Percentiles rank a stretch among this genome's conserved stretches.
Conservation (phyloP, 2,797 vertebrate genomes). For the Acomys russatus region DNA sequence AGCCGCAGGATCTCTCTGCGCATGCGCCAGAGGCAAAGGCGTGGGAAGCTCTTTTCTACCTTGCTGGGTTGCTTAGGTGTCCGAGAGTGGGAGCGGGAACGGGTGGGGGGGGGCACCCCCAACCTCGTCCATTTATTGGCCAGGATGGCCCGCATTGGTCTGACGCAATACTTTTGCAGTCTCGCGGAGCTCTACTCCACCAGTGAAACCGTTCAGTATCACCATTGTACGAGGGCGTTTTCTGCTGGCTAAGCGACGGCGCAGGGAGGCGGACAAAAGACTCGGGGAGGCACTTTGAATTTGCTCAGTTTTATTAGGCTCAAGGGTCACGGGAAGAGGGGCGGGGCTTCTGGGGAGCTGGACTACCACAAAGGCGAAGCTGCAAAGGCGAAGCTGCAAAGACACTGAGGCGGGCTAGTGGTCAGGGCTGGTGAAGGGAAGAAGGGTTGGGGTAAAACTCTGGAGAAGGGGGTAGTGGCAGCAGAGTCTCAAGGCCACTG, state of each 20-base stretch:
- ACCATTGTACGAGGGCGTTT: background rate
- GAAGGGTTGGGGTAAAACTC: conserved; percentile 5
- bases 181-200: background rate
- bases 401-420: conserved; percentile 72
- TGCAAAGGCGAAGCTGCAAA: conserved; percentile 63
- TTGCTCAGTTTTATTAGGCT: conserved; percentile 82
- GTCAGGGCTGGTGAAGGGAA: conserved; percentile 9
- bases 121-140: conserved; percentile 71
- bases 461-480: conserved; percentile 60
- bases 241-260: background rate
- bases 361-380: conserved; percentile 63
- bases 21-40: background rate
- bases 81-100: background rate
- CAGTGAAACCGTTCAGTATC: background rate
- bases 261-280: conserved; percentile 24
- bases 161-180: conserved; percentile 56
- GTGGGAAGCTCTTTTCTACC: conserved; percentile 63
- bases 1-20: background rate
- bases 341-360: conserved; percentile 71
- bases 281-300: conserved; percentile 58
- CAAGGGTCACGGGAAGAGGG: conserved; percentile 63
- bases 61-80: background rate
- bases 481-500: conserved; percentile 56
- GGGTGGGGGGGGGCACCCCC: conserved; percentile 31
- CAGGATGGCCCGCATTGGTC: conserved; percentile 69